A percentile compares a stretch with the other conserved stretches of the same genome.
phyloP scores from a whole-genome alignment of 2,888 invertebrate species.

The Stenodema calcarata region DNA sequence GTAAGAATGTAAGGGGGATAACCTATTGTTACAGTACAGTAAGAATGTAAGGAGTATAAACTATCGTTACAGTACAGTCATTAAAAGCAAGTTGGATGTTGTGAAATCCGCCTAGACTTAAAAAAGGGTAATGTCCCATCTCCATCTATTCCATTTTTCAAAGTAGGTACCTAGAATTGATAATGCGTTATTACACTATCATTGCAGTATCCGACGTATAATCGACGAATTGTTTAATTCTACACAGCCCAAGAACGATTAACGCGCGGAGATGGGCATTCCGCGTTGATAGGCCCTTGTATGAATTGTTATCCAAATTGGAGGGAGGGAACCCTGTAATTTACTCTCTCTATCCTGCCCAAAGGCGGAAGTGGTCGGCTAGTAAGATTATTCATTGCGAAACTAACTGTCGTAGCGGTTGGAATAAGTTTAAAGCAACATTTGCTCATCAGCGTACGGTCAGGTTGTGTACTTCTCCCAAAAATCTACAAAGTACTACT shows the following conservation, averaged over 20 bases:
- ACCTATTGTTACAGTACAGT: too few relatives aligned
- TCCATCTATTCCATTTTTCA: too few relatives aligned
- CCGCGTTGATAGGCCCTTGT: neutral
- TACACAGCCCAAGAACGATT: neutral
- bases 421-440: conserved; percentile 1
- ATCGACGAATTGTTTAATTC: neutral
- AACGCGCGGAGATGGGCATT: neutral
- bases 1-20: too few relatives aligned
- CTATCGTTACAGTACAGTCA: too few relatives aligned
- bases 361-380: conserved; percentile 16
- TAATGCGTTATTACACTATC: neutral
- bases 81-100: too few relatives aligned
- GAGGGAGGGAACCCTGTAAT: conserved; percentile 27
- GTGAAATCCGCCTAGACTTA: too few relatives aligned
- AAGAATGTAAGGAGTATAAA: too few relatives aligned
- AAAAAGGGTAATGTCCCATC: too few relatives aligned
- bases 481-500: too few relatives aligned
- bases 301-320: conserved; percentile 28
- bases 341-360: conserved; percentile 20
- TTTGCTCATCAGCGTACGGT: neutral
- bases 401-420: neutral
- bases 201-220: neutral
- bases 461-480: too few relatives aligned
- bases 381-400: conserved; percentile 36
- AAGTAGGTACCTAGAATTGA: too few relatives aligned